Percentiles rank a stretch among this genome's conserved stretches.
These are phyloP conservation scores for Amphipyra tragopoginis DNA, from an alignment of 2,888 invertebrate species.

Conservation along the genomic window DNA sequence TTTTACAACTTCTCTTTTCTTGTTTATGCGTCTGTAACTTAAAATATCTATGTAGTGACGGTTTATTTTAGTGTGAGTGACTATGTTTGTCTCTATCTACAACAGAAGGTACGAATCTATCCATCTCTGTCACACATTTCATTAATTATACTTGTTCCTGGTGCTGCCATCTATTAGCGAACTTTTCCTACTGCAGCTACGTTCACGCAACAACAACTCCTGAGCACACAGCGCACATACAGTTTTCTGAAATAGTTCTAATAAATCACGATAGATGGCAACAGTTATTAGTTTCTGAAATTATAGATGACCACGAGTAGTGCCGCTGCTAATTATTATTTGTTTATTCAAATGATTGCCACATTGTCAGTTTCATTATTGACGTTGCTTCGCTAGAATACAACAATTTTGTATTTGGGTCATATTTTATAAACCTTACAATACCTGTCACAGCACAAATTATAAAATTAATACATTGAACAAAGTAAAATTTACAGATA, in stretches of 20 bases:
- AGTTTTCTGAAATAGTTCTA: slow-evolving; percentile 20
- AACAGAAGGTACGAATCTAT: slow-evolving; percentile 32
- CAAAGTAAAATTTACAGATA: too few relatives aligned
- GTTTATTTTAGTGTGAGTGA: slow-evolving; percentile 67
- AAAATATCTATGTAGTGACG: slow-evolving; percentile 71
- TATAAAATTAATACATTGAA: too few relatives aligned
- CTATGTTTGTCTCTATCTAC: slow-evolving; percentile 65
- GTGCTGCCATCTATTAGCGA: slow-evolving; percentile 74
- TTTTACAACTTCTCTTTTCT: slow-evolving; percentile 90
- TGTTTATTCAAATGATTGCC: too few relatives aligned
- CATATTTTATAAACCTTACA: too few relatives aligned
- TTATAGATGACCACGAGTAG: too few relatives aligned
- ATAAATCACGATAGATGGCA: slow-evolving; percentile 47
- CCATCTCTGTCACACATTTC: slow-evolving; percentile 73
- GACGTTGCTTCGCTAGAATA: too few relatives aligned
- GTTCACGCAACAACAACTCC: slow-evolving; percentile 9
- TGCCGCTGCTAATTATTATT: too few relatives aligned
- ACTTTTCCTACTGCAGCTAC: background rate
- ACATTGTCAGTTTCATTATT: too few relatives aligned
- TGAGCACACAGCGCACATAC: slow-evolving; percentile 8
- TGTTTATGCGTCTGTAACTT: slow-evolving; percentile 82
- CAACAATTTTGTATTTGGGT: too few relatives aligned
- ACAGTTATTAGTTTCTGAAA: background rate
- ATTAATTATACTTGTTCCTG: slow-evolving; percentile 60
- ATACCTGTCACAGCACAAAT: too few relatives aligned